phyloP scores from a whole-genome alignment of 2,113 vertebrate genomes.

The Entosphenus tridentatus region DNA sequence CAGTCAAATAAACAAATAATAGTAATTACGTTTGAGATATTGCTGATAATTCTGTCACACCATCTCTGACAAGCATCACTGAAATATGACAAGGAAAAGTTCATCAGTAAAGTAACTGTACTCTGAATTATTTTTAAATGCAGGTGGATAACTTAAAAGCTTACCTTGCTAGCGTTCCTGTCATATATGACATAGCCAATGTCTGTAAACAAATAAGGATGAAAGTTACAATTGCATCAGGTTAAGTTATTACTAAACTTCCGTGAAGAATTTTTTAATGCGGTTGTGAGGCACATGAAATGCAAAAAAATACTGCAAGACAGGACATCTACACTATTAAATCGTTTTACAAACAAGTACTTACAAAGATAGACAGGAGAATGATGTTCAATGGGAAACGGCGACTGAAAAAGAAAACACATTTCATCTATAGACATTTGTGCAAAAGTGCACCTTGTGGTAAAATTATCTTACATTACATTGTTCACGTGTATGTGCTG shows the following conservation, averaged over 20 bases:
- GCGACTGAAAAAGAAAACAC: slow-evolving; percentile 12
- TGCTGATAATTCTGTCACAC: background rate
- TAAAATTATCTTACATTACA: too few relatives aligned
- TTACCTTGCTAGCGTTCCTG: slow-evolving; percentile 18
- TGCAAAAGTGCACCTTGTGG: too few relatives aligned
- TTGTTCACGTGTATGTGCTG: too few relatives aligned
- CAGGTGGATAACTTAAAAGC: background rate
- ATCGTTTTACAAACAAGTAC: slow-evolving; percentile 8
- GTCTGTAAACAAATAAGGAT: slow-evolving; percentile 12
- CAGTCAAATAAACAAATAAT: too few relatives aligned
- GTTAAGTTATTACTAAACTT: background rate
- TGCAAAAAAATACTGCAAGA: background rate
- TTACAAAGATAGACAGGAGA: slow-evolving; percentile 16
- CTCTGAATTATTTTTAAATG: background rate
- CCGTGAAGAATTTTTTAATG: too few relatives aligned
- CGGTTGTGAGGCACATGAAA: too few relatives aligned
- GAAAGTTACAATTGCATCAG: background rate
- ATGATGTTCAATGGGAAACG: slow-evolving; percentile 17
- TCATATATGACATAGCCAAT: slow-evolving; percentile 18
- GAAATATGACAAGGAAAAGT: background rate
- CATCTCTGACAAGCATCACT: background rate
- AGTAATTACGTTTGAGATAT: too few relatives aligned
- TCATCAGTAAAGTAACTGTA: too few relatives aligned
- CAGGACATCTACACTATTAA: background rate
- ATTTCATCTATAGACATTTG: background rate